These are phyloP conservation scores for Drosophila barbarae DNA, from an alignment of 2,888 invertebrate genomes.

Conservation along the genomic window DNA sequence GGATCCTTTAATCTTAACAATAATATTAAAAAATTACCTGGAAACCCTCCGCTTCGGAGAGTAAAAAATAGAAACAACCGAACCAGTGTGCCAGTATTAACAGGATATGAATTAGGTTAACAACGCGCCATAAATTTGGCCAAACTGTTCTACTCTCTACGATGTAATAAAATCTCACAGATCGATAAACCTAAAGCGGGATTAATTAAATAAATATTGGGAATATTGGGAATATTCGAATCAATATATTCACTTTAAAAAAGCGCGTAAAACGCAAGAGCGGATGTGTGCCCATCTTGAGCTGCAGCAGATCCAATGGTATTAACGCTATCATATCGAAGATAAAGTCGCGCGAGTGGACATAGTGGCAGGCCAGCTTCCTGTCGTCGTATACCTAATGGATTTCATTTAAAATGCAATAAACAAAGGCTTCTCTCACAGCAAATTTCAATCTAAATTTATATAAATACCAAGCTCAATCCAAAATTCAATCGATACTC, in stretches of 20 bases:
- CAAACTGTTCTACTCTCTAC: slow-evolving; percentile 97
- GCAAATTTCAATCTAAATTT: too few relatives aligned
- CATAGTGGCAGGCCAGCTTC: slow-evolving; percentile 93
- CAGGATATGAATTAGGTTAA: slow-evolving; percentile 96
- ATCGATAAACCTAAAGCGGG: slow-evolving; percentile 87
- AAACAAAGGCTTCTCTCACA: too few relatives aligned
- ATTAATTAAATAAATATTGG: too few relatives aligned
- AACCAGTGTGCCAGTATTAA: slow-evolving; percentile 98
- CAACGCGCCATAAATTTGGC: slow-evolving; percentile 97
- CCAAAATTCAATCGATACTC: slow-evolving; percentile 44
- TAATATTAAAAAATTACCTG: slow-evolving; percentile 80
- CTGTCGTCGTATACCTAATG: slow-evolving; percentile 90
- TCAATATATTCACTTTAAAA: slow-evolving; percentile 84
- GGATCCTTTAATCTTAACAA: too few relatives aligned
- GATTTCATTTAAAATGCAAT: background rate
- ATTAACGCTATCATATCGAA: slow-evolving; percentile 90
- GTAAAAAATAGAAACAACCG: slow-evolving; percentile 97
- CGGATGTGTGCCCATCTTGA: slow-evolving; percentile 90
- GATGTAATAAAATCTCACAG: slow-evolving; percentile 96
- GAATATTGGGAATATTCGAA: too few relatives aligned
- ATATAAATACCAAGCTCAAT: too few relatives aligned
- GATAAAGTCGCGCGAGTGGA: slow-evolving; percentile 90
- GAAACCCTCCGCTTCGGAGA: slow-evolving; percentile 94
- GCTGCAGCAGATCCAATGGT: slow-evolving; percentile 92
- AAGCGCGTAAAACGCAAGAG: slow-evolving; percentile 93